Conservation (phyloP, 35 echinoderm and acorn worm genomes). For the Ptychodera flava region DNA sequence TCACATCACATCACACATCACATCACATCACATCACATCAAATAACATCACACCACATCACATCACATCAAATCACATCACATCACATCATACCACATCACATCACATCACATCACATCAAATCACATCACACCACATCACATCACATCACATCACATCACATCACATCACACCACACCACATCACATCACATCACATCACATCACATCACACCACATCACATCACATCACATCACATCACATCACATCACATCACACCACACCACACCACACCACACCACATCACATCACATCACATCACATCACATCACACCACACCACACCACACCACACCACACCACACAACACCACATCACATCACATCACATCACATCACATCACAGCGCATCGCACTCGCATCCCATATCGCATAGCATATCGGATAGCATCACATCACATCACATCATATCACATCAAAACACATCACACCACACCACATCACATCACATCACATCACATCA, state of each 20-base stretch:
- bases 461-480: conserved; percentile 33
- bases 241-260: background rate
- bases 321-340: background rate
- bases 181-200: too few species aligned
- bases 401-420: background rate
- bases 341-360: conserved; percentile 15
- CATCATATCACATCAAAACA: conserved; percentile 24
- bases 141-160: too few species aligned
- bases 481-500: conserved; percentile 31
- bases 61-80: too few species aligned
- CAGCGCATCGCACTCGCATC: conserved; percentile 16
- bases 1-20: too few species aligned
- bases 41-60: too few species aligned
- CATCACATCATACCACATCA: too few species aligned
- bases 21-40: too few species aligned
- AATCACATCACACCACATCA: too few species aligned
- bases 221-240: background rate
- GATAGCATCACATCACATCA: conserved; percentile 29
- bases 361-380: conserved; percentile 37
- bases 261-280: background rate
- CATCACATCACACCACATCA: background rate
- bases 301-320: background rate
- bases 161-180: too few species aligned
- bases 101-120: too few species aligned
- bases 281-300: background rate